Base-by-base conservation (phyloP, 2,113 vertebrate species). In the Varanus salvator region DNA sequence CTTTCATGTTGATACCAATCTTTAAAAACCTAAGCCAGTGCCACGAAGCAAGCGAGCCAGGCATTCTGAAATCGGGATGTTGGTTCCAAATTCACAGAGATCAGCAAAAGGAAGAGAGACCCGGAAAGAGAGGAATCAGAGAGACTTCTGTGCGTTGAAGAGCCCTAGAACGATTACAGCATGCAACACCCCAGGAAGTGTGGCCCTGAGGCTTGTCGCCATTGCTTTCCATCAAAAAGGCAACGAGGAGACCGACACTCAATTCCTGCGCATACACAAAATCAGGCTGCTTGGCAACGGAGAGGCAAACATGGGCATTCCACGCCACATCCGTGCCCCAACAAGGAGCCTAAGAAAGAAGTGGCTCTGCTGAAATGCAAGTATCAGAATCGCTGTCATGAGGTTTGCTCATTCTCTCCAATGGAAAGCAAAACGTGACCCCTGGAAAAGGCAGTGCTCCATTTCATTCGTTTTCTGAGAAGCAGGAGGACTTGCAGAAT, bases 401-500 rank as follows among this genome's bases (percentile, higher is more conserved):
- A 86, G 83, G 8, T 27, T n/a, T 15, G 25, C 48, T 89, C 85
- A 25, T 34, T 68, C 0, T 23, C 11, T 50, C 84, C 1, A 64
- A 86, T 0, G 14, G 94, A 93, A 96, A 97, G 95, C 95, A 95
- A 95, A 57, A 89, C 78, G 11, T 93, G 84, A 94, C 92, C 90
- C 48, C 86, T 19, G 92, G 90, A 93, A 95, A 89, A 77, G 15
- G 34, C 91, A 92, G 93, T 87, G 90, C 92, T 0, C 23, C 48
- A 64, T 78, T 89, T n/a, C 88, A 95, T 93, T 94, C 48, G 44
- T 91, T 84, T 93, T 68, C 71, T 87, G 94, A 87, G 44, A 74
- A 91, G 75, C 38, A 91, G 54, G 78, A 93, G 87, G 92, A 91
- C 91, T 92, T 86, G 74, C 91, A 84, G 48, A 64, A 84, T 90